These are phyloP conservation scores for Anhinga rufa DNA, from an alignment of 2,113 vertebrate species.

Conservation along the genomic window DNA sequence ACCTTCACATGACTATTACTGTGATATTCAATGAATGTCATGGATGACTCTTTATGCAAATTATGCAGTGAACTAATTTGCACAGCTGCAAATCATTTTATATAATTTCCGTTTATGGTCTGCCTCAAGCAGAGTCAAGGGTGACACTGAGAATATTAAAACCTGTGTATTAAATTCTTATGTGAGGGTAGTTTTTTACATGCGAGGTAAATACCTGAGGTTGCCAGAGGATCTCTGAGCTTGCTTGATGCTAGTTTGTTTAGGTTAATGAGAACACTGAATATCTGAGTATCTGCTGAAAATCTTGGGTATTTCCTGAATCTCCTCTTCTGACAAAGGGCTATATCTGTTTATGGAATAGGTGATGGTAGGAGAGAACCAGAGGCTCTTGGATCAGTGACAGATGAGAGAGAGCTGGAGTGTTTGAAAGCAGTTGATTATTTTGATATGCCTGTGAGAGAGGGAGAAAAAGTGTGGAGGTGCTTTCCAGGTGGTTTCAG, in stretches of 20 bases:
- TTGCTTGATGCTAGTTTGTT: neutral
- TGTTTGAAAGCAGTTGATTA: neutral
- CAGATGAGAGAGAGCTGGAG: neutral
- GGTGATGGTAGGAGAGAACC: neutral
- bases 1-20: neutral
- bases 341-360: neutral
- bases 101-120: neutral
- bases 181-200: neutral
- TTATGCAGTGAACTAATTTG: neutral
- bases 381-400: neutral
- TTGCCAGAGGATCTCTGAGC: neutral
- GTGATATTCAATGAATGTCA: neutral
- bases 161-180: accelerated
- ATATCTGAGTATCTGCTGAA: neutral
- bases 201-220: neutral
- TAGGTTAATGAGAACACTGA: neutral
- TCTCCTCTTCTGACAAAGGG: neutral
- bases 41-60: neutral
- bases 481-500: neutral
- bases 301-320: neutral
- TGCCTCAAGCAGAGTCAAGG: neutral
- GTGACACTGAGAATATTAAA: neutral
- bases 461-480: neutral
- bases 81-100: neutral
- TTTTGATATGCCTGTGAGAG: neutral